Evolutionary conservation across 1,140 invertebrate genomes (phyloP), one percentile per base, ranked within the genome.

Genomic region (Scylla paramamosain): DNA sequence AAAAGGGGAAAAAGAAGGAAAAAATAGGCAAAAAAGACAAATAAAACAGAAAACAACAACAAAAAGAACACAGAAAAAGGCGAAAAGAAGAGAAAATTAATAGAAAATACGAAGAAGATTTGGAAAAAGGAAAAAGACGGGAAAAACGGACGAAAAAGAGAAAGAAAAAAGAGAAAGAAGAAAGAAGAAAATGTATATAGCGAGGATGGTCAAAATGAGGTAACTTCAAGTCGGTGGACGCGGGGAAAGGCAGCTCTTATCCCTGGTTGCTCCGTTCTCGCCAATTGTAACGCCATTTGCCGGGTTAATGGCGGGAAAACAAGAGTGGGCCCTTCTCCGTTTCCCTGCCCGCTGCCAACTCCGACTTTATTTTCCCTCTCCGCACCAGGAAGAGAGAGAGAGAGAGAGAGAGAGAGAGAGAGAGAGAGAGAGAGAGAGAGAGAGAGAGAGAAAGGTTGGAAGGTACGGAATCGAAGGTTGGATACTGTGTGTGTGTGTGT

Each of bases 251-350:
- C 91, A 92, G 52, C 92, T 52, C 87, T 93, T 91, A 91, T 59
- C 92, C 94, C 91, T 93, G 94, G 91, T 93, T 95, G 91, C 91
- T 48, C 82, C 94, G 94, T 93, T 95, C 84, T 59, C 94, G 94
- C 90, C 94, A 95, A 95, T 95, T 95, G 91, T 93, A 95, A 95
- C 94, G 94, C 94, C 94, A 95, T 95, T 95, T 95, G 77, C 91
- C 48, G 94, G 94, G 94, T 95, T 95, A 95, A 95, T 95, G 94
- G 94, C 94, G 94, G 91, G 94, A 95, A 95, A 95, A 95, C 94
- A 92, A 91, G 94, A 95, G 94, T 95, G 94, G 94, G 48, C 91
- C 16, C 29, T 67, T 93, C 91, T 95, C 84, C 91, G 91, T 95
- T 95, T 95, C 20, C 94, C n/a, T 52, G 82, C 93, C 90, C 88